Percentiles rank a stretch among this genome's conserved stretches.
These are phyloP conservation scores for Craseonycteris thonglongyai DNA, from an alignment of 2,113 vertebrate genomes.

Conservation along the genomic window DNA sequence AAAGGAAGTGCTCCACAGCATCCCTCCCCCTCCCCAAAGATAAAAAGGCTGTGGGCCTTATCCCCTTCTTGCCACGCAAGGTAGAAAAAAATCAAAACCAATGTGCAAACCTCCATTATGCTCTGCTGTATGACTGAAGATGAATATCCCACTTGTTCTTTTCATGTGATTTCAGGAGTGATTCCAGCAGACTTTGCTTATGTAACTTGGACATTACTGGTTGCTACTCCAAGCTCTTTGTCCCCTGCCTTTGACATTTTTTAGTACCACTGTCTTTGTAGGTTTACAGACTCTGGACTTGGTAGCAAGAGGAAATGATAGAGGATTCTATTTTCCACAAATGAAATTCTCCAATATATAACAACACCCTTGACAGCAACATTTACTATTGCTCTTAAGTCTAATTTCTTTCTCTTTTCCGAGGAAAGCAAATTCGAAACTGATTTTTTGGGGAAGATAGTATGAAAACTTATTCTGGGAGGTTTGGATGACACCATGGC, in stretches of 20 bases:
- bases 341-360: background rate
- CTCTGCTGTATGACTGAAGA: background rate
- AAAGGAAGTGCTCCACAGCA: background rate
- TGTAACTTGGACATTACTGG: background rate
- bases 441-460: accelerated
- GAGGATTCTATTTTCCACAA: background rate
- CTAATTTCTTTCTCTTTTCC: background rate
- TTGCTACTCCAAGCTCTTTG: background rate
- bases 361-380: background rate
- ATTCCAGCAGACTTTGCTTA: background rate
- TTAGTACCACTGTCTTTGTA: background rate
- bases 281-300: background rate
- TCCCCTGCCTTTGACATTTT: background rate
- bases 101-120: background rate
- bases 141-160: background rate
- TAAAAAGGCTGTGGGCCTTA: background rate
- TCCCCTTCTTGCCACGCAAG: background rate
- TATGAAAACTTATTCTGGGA: background rate
- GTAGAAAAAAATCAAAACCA: background rate
- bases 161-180: background rate
- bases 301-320: background rate
- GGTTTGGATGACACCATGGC: background rate
- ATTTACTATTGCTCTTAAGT: background rate
- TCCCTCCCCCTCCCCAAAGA: background rate
- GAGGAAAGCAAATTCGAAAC: background rate